Percentiles rank a stretch among this genome's conserved stretches.
phyloP scores from a whole-genome alignment of 2,113 vertebrate species.

The Anoplopoma fimbria region DNA sequence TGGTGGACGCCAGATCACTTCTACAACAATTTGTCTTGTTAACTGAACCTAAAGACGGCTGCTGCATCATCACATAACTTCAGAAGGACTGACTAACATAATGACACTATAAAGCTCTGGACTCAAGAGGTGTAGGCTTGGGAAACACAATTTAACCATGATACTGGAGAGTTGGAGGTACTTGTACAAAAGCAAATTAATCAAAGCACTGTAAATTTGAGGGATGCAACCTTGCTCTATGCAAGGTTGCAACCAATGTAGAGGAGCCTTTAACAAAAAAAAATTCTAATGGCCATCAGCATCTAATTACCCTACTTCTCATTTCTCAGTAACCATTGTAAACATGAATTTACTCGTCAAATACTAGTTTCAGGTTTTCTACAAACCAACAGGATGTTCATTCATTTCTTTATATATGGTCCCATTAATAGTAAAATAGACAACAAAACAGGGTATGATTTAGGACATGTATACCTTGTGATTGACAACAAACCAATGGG shows the following conservation, averaged over 20 bases:
- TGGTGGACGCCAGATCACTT: slow-evolving; percentile 3
- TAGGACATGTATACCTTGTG: background rate
- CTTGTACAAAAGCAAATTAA: background rate
- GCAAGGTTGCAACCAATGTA: too few species aligned
- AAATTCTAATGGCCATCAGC: too few species aligned
- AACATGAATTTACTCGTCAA: too few species aligned
- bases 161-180: background rate
- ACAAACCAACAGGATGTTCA: too few species aligned
- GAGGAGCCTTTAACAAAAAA: too few species aligned
- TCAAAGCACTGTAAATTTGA: background rate
- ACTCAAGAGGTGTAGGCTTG: background rate
- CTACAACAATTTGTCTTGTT: background rate
- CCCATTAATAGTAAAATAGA: too few species aligned
- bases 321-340: background rate
- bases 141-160: background rate
- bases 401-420: too few species aligned
- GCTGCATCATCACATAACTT: background rate
- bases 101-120: background rate
- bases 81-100: background rate
- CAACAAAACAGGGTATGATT: background rate
- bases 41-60: background rate
- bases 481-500: background rate
- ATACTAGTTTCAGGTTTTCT: too few species aligned
- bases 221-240: too few species aligned
- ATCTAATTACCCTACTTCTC: background rate